Evolutionary conservation across 2,888 invertebrate genomes (phyloP).

Genomic region (Plutella xylostella): DNA sequence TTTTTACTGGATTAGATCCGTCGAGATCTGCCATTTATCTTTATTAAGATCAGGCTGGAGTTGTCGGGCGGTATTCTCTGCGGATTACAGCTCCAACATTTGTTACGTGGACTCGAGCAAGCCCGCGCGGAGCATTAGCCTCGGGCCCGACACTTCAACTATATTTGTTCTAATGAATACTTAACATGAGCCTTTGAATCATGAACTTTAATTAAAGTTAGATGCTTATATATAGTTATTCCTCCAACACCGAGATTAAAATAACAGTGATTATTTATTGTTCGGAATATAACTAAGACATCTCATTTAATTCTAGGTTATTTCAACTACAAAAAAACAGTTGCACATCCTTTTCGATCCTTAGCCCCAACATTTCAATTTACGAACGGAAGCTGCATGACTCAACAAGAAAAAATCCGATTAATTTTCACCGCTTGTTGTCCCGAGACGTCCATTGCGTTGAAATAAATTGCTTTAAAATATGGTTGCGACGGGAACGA

Average conservation of each 20-base stretch:
- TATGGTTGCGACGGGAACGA: conserved; percentile 29
- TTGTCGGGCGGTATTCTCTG: conserved; percentile 28
- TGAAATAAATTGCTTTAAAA: conserved; percentile 45
- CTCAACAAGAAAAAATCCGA: conserved; percentile 54
- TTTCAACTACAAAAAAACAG: background rate
- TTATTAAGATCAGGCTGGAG: conserved; percentile 37
- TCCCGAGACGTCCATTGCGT: conserved; percentile 32
- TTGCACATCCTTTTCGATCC: conserved; percentile 23
- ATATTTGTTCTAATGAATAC: conserved; percentile 3
- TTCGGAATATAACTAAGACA: too few relatives aligned
- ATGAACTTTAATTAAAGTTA: background rate
- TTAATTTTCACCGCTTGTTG: conserved; percentile 45
- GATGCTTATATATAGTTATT: background rate
- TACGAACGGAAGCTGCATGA: conserved; percentile 63
- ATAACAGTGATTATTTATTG: background rate
- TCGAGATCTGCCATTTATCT: conserved; percentile 42
- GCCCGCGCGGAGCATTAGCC: conserved; percentile 8
- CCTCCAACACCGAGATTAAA: background rate
- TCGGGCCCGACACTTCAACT: conserved; percentile 10
- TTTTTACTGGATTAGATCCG: conserved; percentile 24
- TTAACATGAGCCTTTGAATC: background rate
- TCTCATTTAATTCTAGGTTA: background rate
- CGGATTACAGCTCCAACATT: conserved; percentile 30
- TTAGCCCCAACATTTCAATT: conserved; percentile 50
- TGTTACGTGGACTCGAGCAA: conserved; percentile 14